A percentile compares a stretch with the other conserved stretches of the same genome.
These are phyloP conservation scores for Portunus trituberculatus DNA, from an alignment of 1,140 invertebrate genomes.

Conservation along the genomic window DNA sequence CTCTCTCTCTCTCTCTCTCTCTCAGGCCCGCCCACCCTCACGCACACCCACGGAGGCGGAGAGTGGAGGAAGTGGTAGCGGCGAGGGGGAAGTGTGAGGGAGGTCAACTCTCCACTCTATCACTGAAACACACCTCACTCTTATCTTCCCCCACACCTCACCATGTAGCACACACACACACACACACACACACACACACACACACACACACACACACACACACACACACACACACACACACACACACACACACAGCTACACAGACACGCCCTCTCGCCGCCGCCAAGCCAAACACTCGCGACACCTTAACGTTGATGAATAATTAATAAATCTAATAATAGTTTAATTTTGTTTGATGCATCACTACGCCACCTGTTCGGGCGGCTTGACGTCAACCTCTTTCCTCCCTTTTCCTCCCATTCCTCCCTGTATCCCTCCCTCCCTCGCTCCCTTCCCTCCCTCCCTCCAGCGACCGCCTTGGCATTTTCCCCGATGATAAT, in stretches of 20 bases:
- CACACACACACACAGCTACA: neutral
- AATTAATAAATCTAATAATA: slow-evolving; percentile 70
- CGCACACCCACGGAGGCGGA: too few species aligned
- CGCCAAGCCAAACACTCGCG: slow-evolving; percentile 62
- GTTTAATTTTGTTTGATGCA: slow-evolving; percentile 71
- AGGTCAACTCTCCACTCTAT: neutral
- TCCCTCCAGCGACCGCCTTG: slow-evolving; percentile 29
- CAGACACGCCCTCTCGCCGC: slow-evolving; percentile 17
- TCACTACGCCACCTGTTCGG: slow-evolving; percentile 54
- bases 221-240: neutral
- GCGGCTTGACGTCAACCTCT: slow-evolving; percentile 55
- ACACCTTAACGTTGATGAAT: slow-evolving; percentile 62
- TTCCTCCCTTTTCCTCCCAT: neutral
- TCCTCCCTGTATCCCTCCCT: neutral
- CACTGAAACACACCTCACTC: neutral
- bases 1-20: too few species aligned
- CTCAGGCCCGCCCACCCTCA: neutral
- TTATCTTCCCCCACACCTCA: neutral
- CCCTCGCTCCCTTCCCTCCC: neutral
- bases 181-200: neutral
- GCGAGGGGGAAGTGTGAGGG: too few species aligned
- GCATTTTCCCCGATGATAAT: slow-evolving; percentile 62
- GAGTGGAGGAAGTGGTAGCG: too few species aligned
- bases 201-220: neutral
- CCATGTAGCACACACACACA: neutral